Conservation (phyloP, 2,797 vertebrate genomes). For the Channallabes apus region DNA sequence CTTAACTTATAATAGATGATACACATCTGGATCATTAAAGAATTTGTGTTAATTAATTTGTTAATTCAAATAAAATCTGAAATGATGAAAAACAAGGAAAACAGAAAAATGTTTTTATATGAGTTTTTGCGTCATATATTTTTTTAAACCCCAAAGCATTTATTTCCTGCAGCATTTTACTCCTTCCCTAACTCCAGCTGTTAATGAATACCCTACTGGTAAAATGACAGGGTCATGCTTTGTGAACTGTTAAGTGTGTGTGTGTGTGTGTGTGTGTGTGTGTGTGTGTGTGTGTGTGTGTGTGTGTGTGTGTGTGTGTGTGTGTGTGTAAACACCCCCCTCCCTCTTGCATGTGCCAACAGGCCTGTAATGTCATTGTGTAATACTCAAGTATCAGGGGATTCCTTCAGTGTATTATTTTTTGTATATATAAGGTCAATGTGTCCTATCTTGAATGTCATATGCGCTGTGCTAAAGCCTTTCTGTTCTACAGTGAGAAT, state of each 20-base stretch:
- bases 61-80: not conserved
- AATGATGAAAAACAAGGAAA: not conserved
- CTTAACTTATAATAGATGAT: not conserved
- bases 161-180: not conserved
- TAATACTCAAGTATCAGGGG: constrained; percentile 20
- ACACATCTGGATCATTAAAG: not conserved
- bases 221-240: constrained; percentile 21
- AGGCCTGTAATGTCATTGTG: constrained; percentile 11
- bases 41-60: not conserved
- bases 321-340: not conserved
- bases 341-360: constrained; percentile 26
- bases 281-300: not conserved
- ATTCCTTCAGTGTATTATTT: not conserved
- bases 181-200: constrained; percentile 20
- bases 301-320: not conserved
- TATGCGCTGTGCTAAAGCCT: not conserved
- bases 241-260: not conserved
- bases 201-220: constrained; percentile 20
- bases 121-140: not conserved
- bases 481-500: not conserved
- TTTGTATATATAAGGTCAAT: not conserved
- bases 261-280: too few relatives aligned
- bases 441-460: not conserved
- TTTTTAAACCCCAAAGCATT: not conserved
- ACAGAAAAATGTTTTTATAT: not conserved